phyloP scores from a whole-genome alignment of 2,797 vertebrate species.

The Pseudochromis fuscus region DNA sequence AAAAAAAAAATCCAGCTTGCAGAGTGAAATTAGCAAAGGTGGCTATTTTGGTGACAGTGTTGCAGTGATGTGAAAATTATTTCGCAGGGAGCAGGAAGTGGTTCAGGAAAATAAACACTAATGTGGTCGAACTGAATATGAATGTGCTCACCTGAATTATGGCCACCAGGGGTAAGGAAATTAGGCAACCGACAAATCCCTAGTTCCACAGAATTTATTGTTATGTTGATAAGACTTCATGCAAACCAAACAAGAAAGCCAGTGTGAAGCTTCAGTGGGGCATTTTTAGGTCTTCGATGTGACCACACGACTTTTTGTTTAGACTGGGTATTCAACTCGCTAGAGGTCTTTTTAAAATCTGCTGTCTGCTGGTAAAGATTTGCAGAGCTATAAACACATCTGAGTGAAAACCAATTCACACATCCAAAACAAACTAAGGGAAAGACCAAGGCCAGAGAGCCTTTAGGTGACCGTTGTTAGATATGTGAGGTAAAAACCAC shows the following conservation, averaged over 20 bases:
- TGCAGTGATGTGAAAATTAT: slow-evolving; percentile 34
- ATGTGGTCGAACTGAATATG: slow-evolving; percentile 2
- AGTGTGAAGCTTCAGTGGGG: background rate
- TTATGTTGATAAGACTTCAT: background rate
- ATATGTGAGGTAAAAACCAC: slow-evolving; percentile 64
- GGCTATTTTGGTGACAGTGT: slow-evolving; percentile 45
- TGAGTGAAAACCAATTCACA: slow-evolving; percentile 37
- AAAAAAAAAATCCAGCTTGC: slow-evolving; percentile 27
- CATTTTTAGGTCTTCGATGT: background rate
- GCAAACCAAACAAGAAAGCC: background rate
- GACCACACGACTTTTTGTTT: background rate
- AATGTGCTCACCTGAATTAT: slow-evolving; percentile 22
- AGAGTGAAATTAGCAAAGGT: slow-evolving; percentile 67
- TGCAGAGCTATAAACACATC: slow-evolving; percentile 34
- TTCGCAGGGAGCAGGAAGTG: slow-evolving; percentile 1
- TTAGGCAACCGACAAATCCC: slow-evolving; percentile 8
- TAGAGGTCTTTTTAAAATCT: background rate
- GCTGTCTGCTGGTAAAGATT: background rate
- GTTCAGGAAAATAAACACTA: slow-evolving; percentile 28
- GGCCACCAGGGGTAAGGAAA: slow-evolving; percentile 19
- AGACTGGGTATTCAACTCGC: background rate
- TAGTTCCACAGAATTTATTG: background rate
- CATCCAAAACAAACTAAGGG: slow-evolving; percentile 48
- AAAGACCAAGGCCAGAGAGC: slow-evolving; percentile 40
- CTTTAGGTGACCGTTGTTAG: slow-evolving; percentile 64